Conservation (phyloP, 2,797 vertebrate species). For the Brotula barbata region DNA sequence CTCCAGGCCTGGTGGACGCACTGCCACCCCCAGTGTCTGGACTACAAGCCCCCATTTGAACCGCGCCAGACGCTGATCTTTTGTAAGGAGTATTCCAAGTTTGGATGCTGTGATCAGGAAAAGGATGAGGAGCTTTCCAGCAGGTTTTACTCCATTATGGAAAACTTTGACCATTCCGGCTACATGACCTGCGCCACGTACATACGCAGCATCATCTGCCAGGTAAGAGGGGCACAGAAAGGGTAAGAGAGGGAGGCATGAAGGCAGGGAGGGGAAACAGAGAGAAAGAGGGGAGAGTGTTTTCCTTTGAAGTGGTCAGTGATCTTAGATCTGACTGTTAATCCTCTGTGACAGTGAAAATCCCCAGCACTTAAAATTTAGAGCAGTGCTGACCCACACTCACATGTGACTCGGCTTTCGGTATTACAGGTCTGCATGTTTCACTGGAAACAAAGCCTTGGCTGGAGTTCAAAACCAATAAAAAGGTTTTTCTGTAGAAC, state of each 20-base stretch:
- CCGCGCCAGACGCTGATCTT: slow-evolving; percentile 74
- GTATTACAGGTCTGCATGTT: neutral
- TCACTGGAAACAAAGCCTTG: neutral
- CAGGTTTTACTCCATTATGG: slow-evolving; percentile 77
- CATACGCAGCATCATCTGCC: slow-evolving; percentile 81
- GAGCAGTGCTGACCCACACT: neutral
- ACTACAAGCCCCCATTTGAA: slow-evolving; percentile 84
- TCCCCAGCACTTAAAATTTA: too few relatives aligned
- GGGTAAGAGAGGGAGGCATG: too few relatives aligned
- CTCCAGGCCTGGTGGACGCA: slow-evolving; percentile 59
- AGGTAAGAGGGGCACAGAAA: too few relatives aligned
- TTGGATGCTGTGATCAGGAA: slow-evolving; percentile 81
- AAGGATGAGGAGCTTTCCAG: slow-evolving; percentile 72
- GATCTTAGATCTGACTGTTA: too few relatives aligned
- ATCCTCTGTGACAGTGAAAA: too few relatives aligned
- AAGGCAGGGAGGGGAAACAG: too few relatives aligned
- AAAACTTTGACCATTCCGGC: slow-evolving; percentile 80
- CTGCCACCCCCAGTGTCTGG: slow-evolving; percentile 85
- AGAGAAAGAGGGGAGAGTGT: too few relatives aligned
- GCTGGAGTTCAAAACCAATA: neutral
- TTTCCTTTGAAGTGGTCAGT: too few relatives aligned
- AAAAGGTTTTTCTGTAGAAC: too few relatives aligned
- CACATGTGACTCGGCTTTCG: neutral
- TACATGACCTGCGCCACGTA: slow-evolving; percentile 75
- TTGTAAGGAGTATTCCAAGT: slow-evolving; percentile 82